Evolutionary conservation across 2,888 invertebrate genomes (phyloP), one percentile per base, ranked within the genome.

Genomic region (Eupithecia tripunctaria): DNA sequence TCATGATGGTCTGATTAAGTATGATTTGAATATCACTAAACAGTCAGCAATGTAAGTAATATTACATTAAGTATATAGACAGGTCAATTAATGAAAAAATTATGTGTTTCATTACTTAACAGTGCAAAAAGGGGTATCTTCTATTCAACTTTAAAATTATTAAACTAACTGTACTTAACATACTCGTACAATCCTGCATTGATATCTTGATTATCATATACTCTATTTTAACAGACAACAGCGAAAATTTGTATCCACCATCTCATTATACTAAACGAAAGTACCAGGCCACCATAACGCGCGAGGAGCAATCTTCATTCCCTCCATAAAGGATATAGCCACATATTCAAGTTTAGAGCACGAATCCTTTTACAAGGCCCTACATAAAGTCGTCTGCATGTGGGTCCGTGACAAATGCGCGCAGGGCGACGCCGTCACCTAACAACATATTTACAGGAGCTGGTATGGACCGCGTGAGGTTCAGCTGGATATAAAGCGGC

Each of bases 361-460:
- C 14, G 21, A 56, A 56, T 56, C 56, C 56, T 12, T 56, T 56
- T 21, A 21, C 25, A 56, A 21, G 68, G n/a, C 56, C 56, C 56
- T 59, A 41, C 68, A 68, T 64, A 72, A 59, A 71, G 25, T 47
- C 18, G 59, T n/a, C 32, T 21, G 43, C 56, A 43, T 65, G 68
- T 36, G 56, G 64, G 41, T 29, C 67, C 56, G 74, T 73, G 77
- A 76, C 69, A 74, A 74, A 73, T 64, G 70, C 70, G 69, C 32
- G 60, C 29, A 27, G 63, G 47, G 67, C 63, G 56, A 25, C 63
- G 68, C 59, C 65, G 65, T 38, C 72, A 70, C 74, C 77, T 72
- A 70, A 73, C 78, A 72, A 70, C 76, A 73, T 78, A 76, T 74
- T 78, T 76, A 78, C 74, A 71, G 74, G 18, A 7, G 59, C 29